These are phyloP conservation scores for Aphidoletes aphidimyza DNA, from an alignment of 2,888 invertebrate species.

Conservation along the genomic window DNA sequence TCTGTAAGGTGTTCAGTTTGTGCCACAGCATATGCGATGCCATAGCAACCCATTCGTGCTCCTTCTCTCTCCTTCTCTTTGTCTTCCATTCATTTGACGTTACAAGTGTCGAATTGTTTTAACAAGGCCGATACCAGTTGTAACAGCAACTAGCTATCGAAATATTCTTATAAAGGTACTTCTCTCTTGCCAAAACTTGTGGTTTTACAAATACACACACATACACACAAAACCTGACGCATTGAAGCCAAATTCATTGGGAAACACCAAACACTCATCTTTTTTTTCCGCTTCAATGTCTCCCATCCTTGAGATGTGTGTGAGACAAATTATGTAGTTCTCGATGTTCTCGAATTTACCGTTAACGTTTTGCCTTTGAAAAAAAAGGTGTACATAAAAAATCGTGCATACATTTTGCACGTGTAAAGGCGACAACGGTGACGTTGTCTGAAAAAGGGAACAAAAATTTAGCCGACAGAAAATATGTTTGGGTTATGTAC, in stretches of 20 bases:
- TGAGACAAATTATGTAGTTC: background rate
- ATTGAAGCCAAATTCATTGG: background rate
- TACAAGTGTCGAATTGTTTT: background rate
- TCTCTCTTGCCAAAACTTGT: constrained; percentile 14
- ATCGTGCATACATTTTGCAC: constrained; percentile 22
- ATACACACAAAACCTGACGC: background rate
- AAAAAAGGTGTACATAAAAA: background rate
- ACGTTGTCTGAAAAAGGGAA: background rate
- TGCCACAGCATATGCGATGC: constrained; percentile 1
- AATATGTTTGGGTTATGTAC: constrained; percentile 24
- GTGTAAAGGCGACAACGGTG: constrained; percentile 50
- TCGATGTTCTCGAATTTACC: background rate
- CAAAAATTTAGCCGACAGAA: background rate
- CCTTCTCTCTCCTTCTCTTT: background rate
- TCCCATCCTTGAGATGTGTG: background rate
- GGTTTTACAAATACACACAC: background rate
- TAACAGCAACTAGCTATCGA: background rate
- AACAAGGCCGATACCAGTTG: background rate
- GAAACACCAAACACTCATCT: constrained; percentile 30
- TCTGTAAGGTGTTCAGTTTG: constrained; percentile 46
- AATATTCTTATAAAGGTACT: background rate
- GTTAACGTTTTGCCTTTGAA: background rate
- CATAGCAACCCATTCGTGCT: background rate
- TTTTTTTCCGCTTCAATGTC: constrained; percentile 48
- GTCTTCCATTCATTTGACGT: background rate